Base-by-base conservation (phyloP, 2,797 vertebrate genomes). In the Steatocranus sp. region DNA sequence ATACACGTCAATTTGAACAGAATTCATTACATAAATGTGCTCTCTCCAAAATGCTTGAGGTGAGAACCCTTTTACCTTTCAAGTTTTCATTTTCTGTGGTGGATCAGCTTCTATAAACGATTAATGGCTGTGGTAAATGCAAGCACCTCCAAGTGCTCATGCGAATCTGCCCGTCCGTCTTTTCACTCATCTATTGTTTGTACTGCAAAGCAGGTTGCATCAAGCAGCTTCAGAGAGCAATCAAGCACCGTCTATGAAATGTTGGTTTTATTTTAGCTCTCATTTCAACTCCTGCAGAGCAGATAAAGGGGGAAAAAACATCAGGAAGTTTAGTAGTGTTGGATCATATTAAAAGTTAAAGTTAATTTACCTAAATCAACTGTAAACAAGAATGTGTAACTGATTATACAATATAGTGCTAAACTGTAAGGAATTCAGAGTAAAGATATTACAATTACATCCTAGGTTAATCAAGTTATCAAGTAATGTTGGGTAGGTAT, bases 181-280 rank as follows among this genome's bases (percentile, higher is more conserved):
- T 43, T 38, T 76, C 73, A 66, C 81, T 78, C 79, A 82, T 30
- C 70, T 63, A 25, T 84, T 90, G 84, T 93, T 90, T 89, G 88
- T 49, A 63, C 73, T 76, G 74, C 79, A 83, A 85, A 89, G 80
- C 83, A 75, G 82, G 83, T 78, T 56, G 76, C 82, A 81, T 90
- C 63, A 20, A 74, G 61, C 46, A 12, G 79, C 81, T 75, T 77
- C 48, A 51, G 78, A 83, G 85, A 88, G 79, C 86, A 92, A 90
- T 92, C 85, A 86, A 43, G 66, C 23, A 17, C 66, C 4, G 73
- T 78, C 81, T 78, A 75, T 76, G 76, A 86, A 78, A 84, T 92
- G 68, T 32, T 73, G 43, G 81, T 88, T 90, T 89, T 87, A 86
- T 86, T 86, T 75, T 53, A 90, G 85, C 84, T 68, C 70, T 75